These are phyloP conservation scores for Rhinolophus sinicus DNA, from an alignment of 2,113 vertebrate genomes.

Conservation along the genomic window DNA sequence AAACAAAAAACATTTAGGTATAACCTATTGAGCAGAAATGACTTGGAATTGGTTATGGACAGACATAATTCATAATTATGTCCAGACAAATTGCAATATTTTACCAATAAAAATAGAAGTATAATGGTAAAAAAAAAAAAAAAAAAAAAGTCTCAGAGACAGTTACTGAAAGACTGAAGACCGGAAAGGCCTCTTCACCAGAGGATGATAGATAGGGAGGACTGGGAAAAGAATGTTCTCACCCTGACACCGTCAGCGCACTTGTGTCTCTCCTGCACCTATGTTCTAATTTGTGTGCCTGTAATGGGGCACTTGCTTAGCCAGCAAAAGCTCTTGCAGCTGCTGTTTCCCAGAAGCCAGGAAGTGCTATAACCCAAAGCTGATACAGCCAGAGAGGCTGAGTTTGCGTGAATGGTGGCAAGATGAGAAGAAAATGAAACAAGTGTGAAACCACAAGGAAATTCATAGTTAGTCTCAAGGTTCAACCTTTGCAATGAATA, in stretches of 20 bases:
- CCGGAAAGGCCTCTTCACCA: background rate
- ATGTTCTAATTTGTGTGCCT: background rate
- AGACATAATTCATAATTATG: too few species aligned
- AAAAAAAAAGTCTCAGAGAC: background rate
- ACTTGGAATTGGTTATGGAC: too few species aligned
- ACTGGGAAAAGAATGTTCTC: background rate
- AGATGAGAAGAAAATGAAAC: background rate
- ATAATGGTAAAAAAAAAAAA: too few species aligned
- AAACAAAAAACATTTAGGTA: too few species aligned
- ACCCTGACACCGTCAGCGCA: background rate
- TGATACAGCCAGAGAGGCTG: background rate
- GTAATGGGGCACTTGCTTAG: background rate
- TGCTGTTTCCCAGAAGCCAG: conserved; percentile 54
- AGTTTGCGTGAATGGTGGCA: background rate
- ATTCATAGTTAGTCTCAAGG: background rate
- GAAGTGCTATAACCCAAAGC: conserved; percentile 59
- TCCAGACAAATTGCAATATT: too few species aligned
- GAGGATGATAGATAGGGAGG: background rate
- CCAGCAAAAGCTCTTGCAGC: background rate
- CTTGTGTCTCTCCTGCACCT: background rate
- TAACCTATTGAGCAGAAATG: too few species aligned
- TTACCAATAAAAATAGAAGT: too few species aligned
- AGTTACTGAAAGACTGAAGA: background rate
- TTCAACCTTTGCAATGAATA: background rate
- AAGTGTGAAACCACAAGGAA: conserved; percentile 61